Conservation (phyloP, 2,113 vertebrate genomes). For the Zapus hudsonius region DNA sequence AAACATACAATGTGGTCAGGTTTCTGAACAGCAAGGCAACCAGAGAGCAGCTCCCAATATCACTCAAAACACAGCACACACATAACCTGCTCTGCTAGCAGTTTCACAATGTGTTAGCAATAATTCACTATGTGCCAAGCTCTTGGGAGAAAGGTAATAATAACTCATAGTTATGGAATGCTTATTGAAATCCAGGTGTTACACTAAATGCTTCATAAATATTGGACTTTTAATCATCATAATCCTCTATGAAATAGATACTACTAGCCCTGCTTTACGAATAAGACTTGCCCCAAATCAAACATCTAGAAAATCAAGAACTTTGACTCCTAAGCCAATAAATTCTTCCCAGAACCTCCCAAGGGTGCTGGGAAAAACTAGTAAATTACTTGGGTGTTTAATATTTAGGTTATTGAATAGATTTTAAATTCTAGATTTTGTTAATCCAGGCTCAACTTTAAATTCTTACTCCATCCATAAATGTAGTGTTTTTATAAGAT, state of each 20-base stretch:
- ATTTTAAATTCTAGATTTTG: constrained; percentile 18
- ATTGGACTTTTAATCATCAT: not conserved
- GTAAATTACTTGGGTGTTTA: not conserved
- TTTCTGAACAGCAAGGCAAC: constrained; percentile 2
- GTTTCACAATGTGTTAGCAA: not conserved
- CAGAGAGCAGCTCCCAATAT: not conserved
- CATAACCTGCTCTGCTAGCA: not conserved
- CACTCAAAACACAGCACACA: not conserved
- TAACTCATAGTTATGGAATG: constrained; percentile 18
- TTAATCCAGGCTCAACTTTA: not conserved
- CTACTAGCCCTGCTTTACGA: not conserved
- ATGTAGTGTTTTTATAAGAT: not conserved
- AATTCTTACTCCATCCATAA: constrained; percentile 1
- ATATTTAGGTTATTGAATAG: constrained; percentile 3
- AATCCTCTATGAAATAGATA: not conserved
- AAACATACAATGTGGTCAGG: not conserved
- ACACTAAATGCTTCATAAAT: not conserved
- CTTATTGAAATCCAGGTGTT: constrained; percentile 27
- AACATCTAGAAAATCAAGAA: not conserved
- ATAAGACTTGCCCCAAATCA: not conserved
- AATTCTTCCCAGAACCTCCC: not conserved
- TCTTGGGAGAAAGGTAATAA: constrained; percentile 3
- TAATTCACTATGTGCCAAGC: not conserved
- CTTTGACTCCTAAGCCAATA: not conserved
- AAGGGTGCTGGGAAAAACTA: not conserved